Percentiles rank a stretch among this genome's conserved stretches.
These are phyloP conservation scores for Aphidius colemani DNA, from an alignment of 2,888 invertebrate species.

Conservation along the genomic window DNA sequence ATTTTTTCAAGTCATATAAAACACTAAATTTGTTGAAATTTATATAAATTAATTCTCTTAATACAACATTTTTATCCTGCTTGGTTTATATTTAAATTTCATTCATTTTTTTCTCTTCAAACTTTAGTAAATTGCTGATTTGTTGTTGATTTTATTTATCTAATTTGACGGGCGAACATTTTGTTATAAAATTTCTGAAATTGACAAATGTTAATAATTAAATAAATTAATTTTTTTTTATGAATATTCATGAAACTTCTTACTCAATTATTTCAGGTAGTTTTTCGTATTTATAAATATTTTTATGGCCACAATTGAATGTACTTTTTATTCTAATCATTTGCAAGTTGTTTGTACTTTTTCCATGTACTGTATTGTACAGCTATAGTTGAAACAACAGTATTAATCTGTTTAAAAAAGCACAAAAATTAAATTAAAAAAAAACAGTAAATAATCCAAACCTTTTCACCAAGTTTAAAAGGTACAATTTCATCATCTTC, in stretches of 20 bases:
- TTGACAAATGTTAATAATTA: not conserved
- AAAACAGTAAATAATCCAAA: conserved; percentile 51
- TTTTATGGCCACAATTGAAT: conserved; percentile 80
- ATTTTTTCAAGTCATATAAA: no score
- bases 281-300: conserved; percentile 77
- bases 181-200: conserved; percentile 34
- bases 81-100: no score
- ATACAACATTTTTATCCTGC: no score
- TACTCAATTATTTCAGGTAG: conserved; percentile 73
- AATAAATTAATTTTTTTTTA: no score
- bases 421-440: not conserved
- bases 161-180: conserved; percentile 16
- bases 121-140: no score
- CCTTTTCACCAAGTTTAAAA: conserved; percentile 76
- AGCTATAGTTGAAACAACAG: conserved; percentile 61
- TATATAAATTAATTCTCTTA: no score
- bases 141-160: conserved; percentile 3
- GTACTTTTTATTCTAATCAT: conserved; percentile 74
- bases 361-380: conserved; percentile 67
- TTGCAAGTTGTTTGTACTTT: conserved; percentile 67
- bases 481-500: conserved; percentile 90
- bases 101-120: no score
- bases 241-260: conserved; percentile 50
- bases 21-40: no score
- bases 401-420: not conserved